Evolutionary conservation across 1,140 invertebrate genomes (phyloP).

Genomic region (Mercenaria mercenaria): DNA sequence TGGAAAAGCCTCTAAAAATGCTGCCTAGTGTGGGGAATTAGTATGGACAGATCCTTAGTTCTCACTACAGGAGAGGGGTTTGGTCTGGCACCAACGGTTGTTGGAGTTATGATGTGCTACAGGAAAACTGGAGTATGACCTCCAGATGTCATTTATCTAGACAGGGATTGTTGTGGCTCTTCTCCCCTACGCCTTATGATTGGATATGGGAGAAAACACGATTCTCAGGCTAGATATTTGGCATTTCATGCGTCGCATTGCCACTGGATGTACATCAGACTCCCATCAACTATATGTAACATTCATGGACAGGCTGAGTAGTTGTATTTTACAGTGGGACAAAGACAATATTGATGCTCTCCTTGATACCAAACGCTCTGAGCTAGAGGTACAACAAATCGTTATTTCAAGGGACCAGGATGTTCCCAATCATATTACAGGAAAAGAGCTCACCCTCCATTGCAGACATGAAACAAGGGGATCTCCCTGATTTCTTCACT

Average conservation of each 20-base stretch:
- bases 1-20: conserved; percentile 35
- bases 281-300: conserved; percentile 68
- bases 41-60: conserved; percentile 70
- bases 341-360: conserved; percentile 35
- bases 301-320: conserved; percentile 69
- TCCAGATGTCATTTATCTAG: conserved; percentile 55
- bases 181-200: background rate
- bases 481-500: conserved; percentile 35
- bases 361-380: conserved; percentile 63
- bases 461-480: conserved; percentile 70
- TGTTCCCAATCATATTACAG: conserved; percentile 30
- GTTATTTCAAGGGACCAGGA: conserved; percentile 30
- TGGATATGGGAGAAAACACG: background rate
- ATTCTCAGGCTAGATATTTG: conserved; percentile 74
- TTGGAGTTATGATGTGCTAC: conserved; percentile 42
- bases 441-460: conserved; percentile 65
- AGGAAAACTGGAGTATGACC: background rate
- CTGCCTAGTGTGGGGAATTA: conserved; percentile 71
- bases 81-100: conserved; percentile 37
- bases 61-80: conserved; percentile 63
- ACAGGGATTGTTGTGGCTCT: conserved; percentile 54
- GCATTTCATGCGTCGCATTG: conserved; percentile 76
- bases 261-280: conserved; percentile 69
- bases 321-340: conserved; percentile 74
- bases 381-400: conserved; percentile 27